phyloP scores from a whole-genome alignment of 2,888 invertebrate species.

The Chrysolina americana region DNA sequence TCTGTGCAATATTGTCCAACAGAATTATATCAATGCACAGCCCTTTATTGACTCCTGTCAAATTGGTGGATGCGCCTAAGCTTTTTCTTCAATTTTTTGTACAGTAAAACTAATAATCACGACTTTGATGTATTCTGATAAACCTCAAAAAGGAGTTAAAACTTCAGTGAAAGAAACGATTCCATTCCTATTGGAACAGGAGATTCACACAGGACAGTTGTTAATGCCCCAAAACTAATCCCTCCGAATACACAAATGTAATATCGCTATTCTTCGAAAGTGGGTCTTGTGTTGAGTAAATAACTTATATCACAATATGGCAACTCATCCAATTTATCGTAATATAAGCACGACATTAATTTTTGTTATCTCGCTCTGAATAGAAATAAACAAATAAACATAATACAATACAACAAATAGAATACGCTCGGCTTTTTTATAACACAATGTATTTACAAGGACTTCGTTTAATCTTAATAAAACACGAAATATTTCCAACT shows the following conservation, averaged over 20 bases:
- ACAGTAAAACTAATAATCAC: too few relatives aligned
- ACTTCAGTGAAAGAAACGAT: too few relatives aligned
- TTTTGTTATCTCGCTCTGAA: slow-evolving; percentile 24
- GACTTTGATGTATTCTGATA: too few relatives aligned
- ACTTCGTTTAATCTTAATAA: slow-evolving; percentile 37
- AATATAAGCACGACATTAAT: slow-evolving; percentile 34
- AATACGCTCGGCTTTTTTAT: slow-evolving; percentile 30
- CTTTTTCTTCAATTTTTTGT: too few relatives aligned
- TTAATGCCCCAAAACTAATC: too few relatives aligned
- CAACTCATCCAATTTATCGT: slow-evolving; percentile 33
- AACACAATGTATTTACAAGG: slow-evolving; percentile 36
- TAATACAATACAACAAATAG: slow-evolving; percentile 40
- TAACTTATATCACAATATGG: slow-evolving; percentile 21
- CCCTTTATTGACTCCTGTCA: too few relatives aligned
- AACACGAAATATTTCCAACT: slow-evolving; percentile 28
- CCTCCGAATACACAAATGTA: not conserved
- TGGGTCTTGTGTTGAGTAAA: slow-evolving; percentile 7
- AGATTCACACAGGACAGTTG: too few relatives aligned
- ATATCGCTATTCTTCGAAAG: not conserved
- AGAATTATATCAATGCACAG: too few relatives aligned
- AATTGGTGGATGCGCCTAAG: too few relatives aligned
- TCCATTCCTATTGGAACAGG: too few relatives aligned
- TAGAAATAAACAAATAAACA: slow-evolving; percentile 42
- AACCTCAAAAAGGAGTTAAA: too few relatives aligned
- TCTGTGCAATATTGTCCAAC: too few relatives aligned